A percentile compares a stretch with the other conserved stretches of the same genome.
These are phyloP conservation scores for Tupaia tana DNA, from an alignment of 2,113 vertebrate species.

Conservation along the genomic window DNA sequence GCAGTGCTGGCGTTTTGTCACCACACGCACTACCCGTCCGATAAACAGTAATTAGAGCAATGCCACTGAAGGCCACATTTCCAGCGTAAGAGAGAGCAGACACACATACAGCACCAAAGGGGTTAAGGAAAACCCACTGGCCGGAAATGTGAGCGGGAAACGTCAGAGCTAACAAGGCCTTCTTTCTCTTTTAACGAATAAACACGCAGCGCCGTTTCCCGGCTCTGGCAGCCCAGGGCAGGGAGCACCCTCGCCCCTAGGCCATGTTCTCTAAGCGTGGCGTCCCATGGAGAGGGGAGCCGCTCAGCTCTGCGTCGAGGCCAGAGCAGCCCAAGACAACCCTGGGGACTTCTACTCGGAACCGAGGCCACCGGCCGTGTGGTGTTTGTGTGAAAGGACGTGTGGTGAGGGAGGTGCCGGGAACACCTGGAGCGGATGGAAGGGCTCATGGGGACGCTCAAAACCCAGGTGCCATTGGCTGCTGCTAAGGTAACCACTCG, in stretches of 20 bases:
- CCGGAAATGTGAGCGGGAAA: rapidly evolving
- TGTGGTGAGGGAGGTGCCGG: rapidly evolving
- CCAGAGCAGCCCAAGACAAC: rapidly evolving
- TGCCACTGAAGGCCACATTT: background rate
- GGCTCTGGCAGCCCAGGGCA: no score
- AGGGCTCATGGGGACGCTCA: background rate
- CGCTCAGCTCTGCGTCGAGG: no score
- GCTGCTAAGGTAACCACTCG: background rate
- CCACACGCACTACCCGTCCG: rapidly evolving
- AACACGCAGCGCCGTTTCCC: background rate
- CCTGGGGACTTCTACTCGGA: background rate
- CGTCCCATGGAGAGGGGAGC: background rate
- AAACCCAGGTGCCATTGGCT: rapidly evolving
- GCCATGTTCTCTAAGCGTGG: background rate
- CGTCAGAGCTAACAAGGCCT: rapidly evolving
- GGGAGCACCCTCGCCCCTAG: rapidly evolving
- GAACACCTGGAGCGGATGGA: no score
- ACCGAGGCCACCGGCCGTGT: rapidly evolving
- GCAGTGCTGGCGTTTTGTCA: rapidly evolving
- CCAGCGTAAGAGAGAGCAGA: background rate
- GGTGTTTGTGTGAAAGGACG: background rate
- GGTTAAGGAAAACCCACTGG: rapidly evolving
- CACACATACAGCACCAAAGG: rapidly evolving
- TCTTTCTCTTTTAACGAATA: background rate
- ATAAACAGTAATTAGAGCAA: rapidly evolving